phyloP scores from a whole-genome alignment of 2,113 vertebrate species.

The Tamias sibiricus region DNA sequence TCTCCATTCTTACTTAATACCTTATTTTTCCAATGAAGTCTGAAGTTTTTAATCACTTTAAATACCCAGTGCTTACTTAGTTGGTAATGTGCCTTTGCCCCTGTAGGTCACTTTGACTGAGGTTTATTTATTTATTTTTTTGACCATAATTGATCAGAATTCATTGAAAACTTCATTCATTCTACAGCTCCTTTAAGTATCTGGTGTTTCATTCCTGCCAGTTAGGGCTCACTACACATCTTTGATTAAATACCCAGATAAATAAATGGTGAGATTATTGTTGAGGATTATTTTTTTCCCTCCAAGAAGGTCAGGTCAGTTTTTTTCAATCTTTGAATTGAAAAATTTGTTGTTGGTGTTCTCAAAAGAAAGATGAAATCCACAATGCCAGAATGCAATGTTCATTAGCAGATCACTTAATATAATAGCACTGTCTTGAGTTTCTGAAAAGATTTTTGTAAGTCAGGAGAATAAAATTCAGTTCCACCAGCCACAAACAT shows the following conservation, averaged over 20 bases:
- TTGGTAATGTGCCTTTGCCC: neutral
- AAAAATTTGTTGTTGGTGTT: conserved; percentile 61
- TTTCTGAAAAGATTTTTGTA: neutral
- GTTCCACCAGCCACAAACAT: neutral
- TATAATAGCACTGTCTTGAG: neutral
- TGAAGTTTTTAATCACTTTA: neutral
- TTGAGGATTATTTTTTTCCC: neutral
- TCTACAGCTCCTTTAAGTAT: neutral
- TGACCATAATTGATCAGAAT: neutral
- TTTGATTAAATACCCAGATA: neutral
- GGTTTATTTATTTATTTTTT: neutral
- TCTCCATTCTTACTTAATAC: neutral
- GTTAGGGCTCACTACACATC: neutral
- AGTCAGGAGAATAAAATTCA: conserved; percentile 1
- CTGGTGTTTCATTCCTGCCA: neutral
- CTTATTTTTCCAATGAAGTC: neutral
- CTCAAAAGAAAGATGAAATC: conserved; percentile 37
- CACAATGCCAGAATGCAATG: neutral
- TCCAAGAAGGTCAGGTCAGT: neutral
- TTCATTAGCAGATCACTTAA: neutral
- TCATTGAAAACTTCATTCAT: neutral
- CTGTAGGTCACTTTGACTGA: neutral
- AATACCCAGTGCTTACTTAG: neutral
- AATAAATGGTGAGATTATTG: neutral
- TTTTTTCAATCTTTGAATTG: neutral